These are phyloP conservation scores for Threskiornis aethiopicus DNA, from an alignment of 2,797 vertebrate genomes.

Conservation along the genomic window DNA sequence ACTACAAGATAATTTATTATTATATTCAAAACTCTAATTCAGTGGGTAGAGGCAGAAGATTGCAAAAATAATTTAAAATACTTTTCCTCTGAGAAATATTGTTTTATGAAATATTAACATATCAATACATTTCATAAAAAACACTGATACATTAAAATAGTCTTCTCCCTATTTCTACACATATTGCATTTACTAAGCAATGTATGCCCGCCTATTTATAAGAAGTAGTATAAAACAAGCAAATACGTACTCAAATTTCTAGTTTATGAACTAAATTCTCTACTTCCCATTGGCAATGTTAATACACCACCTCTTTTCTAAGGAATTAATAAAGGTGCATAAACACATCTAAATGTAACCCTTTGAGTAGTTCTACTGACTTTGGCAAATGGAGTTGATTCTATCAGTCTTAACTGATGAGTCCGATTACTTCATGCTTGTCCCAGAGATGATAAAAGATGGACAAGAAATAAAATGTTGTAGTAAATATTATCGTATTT, in stretches of 20 bases:
- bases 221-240: background rate
- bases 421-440: background rate
- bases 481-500: background rate
- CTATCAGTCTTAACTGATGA: background rate
- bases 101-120: background rate
- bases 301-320: background rate
- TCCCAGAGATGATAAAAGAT: background rate
- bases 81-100: background rate
- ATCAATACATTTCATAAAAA: background rate
- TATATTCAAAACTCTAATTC: background rate
- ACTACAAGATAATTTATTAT: constrained; percentile 11
- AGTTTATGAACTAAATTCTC: background rate
- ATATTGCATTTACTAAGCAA: background rate
- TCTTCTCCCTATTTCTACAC: background rate
- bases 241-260: background rate
- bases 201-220: background rate
- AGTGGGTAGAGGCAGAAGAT: background rate
- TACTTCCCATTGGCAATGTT: background rate
- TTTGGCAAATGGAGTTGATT: background rate
- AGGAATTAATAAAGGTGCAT: background rate
- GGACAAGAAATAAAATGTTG: background rate
- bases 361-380: background rate
- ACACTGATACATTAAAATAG: background rate
- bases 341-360: background rate
- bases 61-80: background rate